Percentiles rank a stretch among this genome's conserved stretches.
phyloP scores from a whole-genome alignment of 1,140 invertebrate genomes.

The Aradophagus sp. region DNA sequence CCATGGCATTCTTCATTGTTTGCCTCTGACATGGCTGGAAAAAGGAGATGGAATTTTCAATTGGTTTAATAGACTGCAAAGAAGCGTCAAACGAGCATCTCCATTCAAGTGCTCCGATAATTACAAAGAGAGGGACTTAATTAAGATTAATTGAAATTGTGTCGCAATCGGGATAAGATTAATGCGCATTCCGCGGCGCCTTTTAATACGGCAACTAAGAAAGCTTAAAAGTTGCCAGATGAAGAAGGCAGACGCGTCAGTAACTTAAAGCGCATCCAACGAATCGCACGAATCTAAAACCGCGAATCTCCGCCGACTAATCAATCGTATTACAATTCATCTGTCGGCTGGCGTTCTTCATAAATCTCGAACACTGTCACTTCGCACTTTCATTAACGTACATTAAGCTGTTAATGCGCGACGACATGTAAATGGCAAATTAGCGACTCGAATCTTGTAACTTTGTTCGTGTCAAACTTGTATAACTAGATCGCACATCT shows the following conservation, averaged over 20 bases:
- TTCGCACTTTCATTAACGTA: constrained; percentile 8
- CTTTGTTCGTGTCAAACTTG: constrained; percentile 4
- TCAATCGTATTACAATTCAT: no score
- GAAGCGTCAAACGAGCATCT: no score
- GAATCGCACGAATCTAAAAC: no score
- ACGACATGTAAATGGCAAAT: constrained; percentile 17
- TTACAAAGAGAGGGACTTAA: no score
- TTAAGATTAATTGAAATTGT: constrained; percentile 36
- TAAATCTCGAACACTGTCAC: constrained; percentile 4
- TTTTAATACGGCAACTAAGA: constrained; percentile 30
- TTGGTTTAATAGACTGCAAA: no score
- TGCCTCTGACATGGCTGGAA: no score
- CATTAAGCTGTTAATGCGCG: constrained; percentile 14
- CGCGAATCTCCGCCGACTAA: no score
- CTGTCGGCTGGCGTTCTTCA: constrained; percentile 4
- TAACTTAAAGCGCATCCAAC: no score
- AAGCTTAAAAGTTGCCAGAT: constrained; percentile 18
- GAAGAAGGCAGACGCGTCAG: background rate
- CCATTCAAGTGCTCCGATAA: no score
- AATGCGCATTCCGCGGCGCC: constrained; percentile 25
- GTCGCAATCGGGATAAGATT: constrained; percentile 20
- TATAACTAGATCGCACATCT: constrained; percentile 10
- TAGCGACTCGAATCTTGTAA: constrained; percentile 14
- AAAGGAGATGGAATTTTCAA: no score
- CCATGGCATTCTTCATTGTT: no score